These are phyloP conservation scores for Candoia aspera DNA, from an alignment of 2,113 vertebrate genomes.

Conservation along the genomic window DNA sequence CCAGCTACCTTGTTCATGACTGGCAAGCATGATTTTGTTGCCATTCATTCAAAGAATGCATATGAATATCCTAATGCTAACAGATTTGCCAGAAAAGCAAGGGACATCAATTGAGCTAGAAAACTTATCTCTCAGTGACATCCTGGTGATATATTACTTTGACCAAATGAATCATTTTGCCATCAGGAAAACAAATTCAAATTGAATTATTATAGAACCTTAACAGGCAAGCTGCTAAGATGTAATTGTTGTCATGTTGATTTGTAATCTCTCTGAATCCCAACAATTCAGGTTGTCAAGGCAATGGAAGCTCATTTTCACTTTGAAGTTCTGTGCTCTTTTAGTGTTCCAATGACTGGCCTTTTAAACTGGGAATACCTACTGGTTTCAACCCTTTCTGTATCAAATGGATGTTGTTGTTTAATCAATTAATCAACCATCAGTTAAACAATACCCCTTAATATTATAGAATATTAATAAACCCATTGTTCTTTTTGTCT, in stretches of 20 bases:
- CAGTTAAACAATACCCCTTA: background rate
- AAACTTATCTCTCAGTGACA: background rate
- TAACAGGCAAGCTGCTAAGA: slow-evolving; percentile 2
- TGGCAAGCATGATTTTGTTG: background rate
- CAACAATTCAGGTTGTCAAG: slow-evolving; percentile 15
- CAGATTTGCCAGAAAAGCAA: background rate
- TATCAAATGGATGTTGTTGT: background rate
- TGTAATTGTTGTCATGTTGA: background rate
- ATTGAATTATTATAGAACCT: background rate
- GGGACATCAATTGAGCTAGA: background rate
- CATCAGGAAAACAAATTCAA: background rate
- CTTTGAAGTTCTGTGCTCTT: background rate
- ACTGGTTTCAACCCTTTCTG: background rate
- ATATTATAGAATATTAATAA: background rate
- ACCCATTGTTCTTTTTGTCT: background rate
- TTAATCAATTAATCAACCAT: too few relatives aligned
- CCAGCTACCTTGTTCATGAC: background rate
- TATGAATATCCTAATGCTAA: background rate
- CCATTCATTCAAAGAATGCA: background rate
- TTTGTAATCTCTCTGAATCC: slow-evolving; percentile 14
- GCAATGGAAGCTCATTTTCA: background rate
- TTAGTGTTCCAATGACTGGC: background rate
- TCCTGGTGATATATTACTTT: background rate
- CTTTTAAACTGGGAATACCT: background rate
- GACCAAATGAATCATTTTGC: slow-evolving; percentile 1